Base-by-base conservation (phyloP, 2,113 vertebrate species). In the Naja naja region DNA sequence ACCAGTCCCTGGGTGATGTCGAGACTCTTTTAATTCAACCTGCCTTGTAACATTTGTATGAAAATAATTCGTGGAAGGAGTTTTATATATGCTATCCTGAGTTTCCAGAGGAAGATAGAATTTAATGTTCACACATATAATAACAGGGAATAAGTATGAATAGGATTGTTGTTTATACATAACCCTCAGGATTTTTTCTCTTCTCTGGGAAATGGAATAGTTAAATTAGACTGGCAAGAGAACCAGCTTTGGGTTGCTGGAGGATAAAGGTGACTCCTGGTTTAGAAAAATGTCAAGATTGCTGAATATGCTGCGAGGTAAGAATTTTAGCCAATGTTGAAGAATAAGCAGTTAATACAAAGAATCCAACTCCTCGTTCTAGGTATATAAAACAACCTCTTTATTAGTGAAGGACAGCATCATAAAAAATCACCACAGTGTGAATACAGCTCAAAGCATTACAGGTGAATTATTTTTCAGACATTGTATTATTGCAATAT, bases 381-480 rank as follows among this genome's bases (percentile, higher is more conserved):
- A 94, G 90, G 85, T 52, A 87, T 96, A 96, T 87, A 96, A 97
- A 97, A 94, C 91, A 89, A 52, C 93, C 25, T 94, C 93, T 96
- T 97, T 97, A 96, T 97, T 93, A 39, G 8, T 45, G 97, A 93
- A 91, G 91, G 94, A 96, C 39, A 94, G 94, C 95, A 95, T 60
- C 4, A 93, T 92, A 0, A 27, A 86, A 91, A 89, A 90, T 10
- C 88, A 94, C 27, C 90, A 52, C 0, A 94, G 60, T 85, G 93
- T 1, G 10, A 91, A 92, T 25, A 95, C 25, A 47, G 1, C 85
- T 74, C 92, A 94, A 93, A 93, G 87, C 47, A 74, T 45, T 52
- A 14, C 54, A 94, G 91, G 85, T 94, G 87, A 89, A 94, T 0
- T 0, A 34, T 74, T 88, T 91, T 55, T 93, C 90, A 12, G 8